Evolutionary conservation across 1,140 invertebrate genomes (phyloP).

Genomic region (Nomia melanderi): DNA sequence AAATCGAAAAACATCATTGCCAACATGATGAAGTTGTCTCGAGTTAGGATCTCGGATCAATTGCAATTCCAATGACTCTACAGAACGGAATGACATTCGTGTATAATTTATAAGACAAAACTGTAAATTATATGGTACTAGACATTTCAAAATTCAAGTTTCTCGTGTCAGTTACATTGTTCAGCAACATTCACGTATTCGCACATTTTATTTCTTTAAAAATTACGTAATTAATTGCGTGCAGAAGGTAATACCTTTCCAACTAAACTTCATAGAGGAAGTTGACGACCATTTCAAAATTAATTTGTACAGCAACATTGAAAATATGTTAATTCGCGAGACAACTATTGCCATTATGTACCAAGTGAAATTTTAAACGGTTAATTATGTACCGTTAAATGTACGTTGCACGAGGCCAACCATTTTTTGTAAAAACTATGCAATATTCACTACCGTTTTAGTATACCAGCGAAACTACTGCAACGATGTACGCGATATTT

Average conservation of each 20-base stretch:
- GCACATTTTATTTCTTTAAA: background rate
- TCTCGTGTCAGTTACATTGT: too few species aligned
- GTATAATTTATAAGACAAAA: too few species aligned
- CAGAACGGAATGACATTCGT: too few species aligned
- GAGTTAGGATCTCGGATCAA: background rate
- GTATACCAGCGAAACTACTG: background rate
- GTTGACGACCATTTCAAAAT: background rate
- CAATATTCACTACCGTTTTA: background rate
- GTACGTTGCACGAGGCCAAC: too few species aligned
- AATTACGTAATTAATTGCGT: slow-evolving; percentile 16
- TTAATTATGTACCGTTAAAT: too few species aligned
- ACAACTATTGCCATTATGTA: background rate
- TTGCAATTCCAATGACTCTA: background rate
- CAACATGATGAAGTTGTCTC: slow-evolving; percentile 18
- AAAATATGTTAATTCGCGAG: background rate
- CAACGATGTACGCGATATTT: background rate
- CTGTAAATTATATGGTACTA: too few species aligned
- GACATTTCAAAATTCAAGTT: too few species aligned
- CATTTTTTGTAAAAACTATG: too few species aligned
- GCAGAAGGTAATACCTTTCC: background rate
- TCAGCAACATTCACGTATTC: too few species aligned
- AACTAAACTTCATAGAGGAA: background rate
- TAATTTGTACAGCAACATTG: background rate
- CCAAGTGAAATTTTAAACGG: background rate
- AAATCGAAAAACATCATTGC: background rate